Evolutionary conservation across 2,797 vertebrate species (phyloP).

Genomic region (Pipistrellus pygmaeus): DNA sequence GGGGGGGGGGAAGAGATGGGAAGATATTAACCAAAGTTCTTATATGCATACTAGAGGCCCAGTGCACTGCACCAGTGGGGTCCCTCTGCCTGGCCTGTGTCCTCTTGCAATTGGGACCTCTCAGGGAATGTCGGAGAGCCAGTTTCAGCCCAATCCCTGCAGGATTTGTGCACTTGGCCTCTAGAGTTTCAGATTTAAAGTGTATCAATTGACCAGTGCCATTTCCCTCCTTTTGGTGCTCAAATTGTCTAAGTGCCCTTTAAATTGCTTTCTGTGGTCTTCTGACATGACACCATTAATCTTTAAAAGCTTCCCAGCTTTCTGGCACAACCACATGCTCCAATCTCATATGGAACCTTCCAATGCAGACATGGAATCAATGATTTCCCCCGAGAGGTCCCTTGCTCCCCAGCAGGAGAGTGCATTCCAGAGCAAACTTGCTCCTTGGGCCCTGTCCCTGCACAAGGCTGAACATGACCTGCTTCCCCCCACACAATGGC

Average conservation of each 20-base stretch:
- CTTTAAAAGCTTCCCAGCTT: not conserved
- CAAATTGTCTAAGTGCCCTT: conserved; percentile 54
- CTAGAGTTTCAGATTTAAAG: conserved; percentile 48
- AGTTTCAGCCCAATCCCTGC: too few species aligned
- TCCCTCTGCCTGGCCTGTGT: too few species aligned
- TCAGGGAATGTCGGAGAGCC: too few species aligned
- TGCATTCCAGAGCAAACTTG: not conserved
- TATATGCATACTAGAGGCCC: too few species aligned
- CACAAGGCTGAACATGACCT: not conserved
- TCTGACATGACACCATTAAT: conserved; percentile 66
- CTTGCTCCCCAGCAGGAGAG: not conserved
- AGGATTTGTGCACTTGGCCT: too few species aligned
- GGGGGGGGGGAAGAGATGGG: too few species aligned
- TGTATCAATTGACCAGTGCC: conserved; percentile 26
- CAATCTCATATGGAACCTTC: not conserved
- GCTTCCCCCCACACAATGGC: not conserved
- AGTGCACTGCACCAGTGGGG: too few species aligned
- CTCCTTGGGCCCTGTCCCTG: not conserved
- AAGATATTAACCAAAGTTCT: too few species aligned
- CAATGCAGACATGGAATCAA: not conserved
- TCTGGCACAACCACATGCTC: not conserved
- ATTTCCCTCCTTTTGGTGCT: conserved; percentile 58
- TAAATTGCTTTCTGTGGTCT: conserved; percentile 69
- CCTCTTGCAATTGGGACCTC: too few species aligned
- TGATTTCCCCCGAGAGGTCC: not conserved